Percentiles rank a stretch among this genome's conserved stretches.
Conservation (phyloP, 2,797 vertebrate genomes). For the Linurgus olivaceus region DNA sequence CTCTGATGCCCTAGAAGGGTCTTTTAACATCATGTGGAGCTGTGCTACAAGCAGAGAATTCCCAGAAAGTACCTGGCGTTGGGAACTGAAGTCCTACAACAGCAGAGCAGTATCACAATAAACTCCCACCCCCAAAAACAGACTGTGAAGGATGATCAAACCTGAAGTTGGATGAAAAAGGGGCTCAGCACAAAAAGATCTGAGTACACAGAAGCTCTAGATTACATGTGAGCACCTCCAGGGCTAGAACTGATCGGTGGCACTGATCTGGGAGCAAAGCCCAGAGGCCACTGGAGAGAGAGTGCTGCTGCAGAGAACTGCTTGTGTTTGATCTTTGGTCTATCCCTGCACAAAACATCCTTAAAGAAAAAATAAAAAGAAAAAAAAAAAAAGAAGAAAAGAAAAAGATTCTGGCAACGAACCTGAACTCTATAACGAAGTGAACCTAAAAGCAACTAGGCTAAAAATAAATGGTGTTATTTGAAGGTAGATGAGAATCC, state of each 20-base stretch:
- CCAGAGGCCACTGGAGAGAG: neutral
- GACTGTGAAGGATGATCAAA: neutral
- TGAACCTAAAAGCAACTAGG: neutral
- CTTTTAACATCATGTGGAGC: conserved; percentile 6
- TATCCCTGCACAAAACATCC: neutral
- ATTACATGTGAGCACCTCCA: neutral
- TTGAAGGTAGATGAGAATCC: neutral
- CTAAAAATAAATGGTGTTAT: conserved; percentile 1
- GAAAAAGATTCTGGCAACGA: neutral
- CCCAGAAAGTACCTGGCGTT: neutral
- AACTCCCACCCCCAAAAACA: neutral
- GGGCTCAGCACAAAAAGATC: conserved; percentile 2
- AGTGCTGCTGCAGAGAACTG: neutral
- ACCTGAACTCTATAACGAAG: conserved; percentile 8
- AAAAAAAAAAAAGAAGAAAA: neutral
- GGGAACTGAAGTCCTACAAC: neutral
- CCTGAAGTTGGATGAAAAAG: neutral
- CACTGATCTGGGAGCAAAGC: neutral
- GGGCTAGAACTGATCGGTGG: neutral
- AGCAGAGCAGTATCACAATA: neutral
- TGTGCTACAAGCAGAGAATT: neutral
- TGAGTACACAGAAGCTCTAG: neutral
- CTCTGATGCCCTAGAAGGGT: conserved; percentile 8
- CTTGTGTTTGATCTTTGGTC: neutral
- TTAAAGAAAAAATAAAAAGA: neutral